Percentiles rank a stretch among this genome's conserved stretches.
Conservation (phyloP, 2,797 vertebrate species). For the Sus cebifrons region DNA sequence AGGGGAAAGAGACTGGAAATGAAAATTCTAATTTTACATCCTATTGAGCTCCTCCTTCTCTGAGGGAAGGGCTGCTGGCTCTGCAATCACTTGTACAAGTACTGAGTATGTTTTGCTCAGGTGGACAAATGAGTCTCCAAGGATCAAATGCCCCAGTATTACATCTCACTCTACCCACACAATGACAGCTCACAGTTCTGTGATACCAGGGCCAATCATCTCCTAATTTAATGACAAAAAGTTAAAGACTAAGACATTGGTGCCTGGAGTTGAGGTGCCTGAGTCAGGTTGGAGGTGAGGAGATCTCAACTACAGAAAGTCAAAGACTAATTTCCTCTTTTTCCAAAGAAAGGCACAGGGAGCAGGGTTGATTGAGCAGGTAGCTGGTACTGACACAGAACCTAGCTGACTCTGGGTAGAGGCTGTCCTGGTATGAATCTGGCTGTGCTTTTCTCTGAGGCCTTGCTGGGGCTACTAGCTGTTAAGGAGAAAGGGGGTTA, state of each 20-base stretch:
- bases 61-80: neutral
- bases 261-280: constrained; percentile 67
- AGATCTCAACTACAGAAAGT: constrained; percentile 71
- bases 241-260: constrained; percentile 62
- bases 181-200: neutral
- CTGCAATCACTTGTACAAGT: neutral
- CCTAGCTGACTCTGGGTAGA: neutral
- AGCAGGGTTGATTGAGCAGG: neutral
- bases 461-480: constrained; percentile 69
- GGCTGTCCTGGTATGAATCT: constrained; percentile 64
- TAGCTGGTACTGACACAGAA: neutral
- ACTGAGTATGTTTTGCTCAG: neutral
- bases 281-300: constrained; percentile 79
- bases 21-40: neutral
- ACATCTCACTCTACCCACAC: neutral
- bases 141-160: neutral
- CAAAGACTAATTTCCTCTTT: constrained; percentile 64
- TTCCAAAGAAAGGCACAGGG: constrained; percentile 9
- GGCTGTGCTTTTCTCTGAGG: neutral
- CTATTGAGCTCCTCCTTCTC: neutral
- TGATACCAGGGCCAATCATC: neutral
- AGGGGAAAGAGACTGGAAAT: neutral
- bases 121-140: neutral
- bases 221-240: neutral
- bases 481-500: constrained; percentile 66